Evolutionary conservation across 2,113 vertebrate species (phyloP), one percentile per base, ranked within the genome.

Genomic region (Polyodon spathula): DNA sequence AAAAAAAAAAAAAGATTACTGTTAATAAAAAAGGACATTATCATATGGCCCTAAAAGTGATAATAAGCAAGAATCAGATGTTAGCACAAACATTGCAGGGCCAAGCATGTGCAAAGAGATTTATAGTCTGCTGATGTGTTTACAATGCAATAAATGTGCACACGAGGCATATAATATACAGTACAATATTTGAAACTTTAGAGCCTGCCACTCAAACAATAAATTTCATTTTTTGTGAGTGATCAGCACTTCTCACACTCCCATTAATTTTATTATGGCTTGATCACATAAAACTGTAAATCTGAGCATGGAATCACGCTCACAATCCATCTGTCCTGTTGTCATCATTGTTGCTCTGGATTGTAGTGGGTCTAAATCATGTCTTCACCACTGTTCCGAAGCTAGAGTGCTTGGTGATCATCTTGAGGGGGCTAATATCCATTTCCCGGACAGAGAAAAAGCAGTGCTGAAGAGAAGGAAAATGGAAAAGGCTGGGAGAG

Each of bases 231-330:
- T 46, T 46, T 46, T 46, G 8, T 46, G 44, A 46, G 14, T 46
- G 44, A 46, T 46, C 44, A 46, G 44, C 44, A 46, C 8, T 46
- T 46, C 44, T 46, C 44, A 14, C 44, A 46, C 2, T 46, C 44
- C 14, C 44, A 14, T 46, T 46, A 10, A 46, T 46, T 46, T 46
- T 46, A 46, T 46, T 46, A 46, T 10, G 44, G 8, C 44, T 46
- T 46, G 44, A 46, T 46, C 44, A 46, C 44, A 46, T 46, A 46
- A 46, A 46, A 46, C 44, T 14, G 44, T 46, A 46, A 46, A 46
- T 46, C 44, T 46, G 44, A 10, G 44, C 2, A 46, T 2, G 44
- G 44, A 46, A 46, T 46, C 44, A 46, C 44, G 2, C 14, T 46
- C 8, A 46, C 44, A 46, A 14, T 46, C 44, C 44, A 46, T 46